Percentiles rank a stretch among this genome's conserved stretches.
These are phyloP conservation scores for Rapana venosa DNA, from an alignment of 2,888 invertebrate species.

Conservation along the genomic window DNA sequence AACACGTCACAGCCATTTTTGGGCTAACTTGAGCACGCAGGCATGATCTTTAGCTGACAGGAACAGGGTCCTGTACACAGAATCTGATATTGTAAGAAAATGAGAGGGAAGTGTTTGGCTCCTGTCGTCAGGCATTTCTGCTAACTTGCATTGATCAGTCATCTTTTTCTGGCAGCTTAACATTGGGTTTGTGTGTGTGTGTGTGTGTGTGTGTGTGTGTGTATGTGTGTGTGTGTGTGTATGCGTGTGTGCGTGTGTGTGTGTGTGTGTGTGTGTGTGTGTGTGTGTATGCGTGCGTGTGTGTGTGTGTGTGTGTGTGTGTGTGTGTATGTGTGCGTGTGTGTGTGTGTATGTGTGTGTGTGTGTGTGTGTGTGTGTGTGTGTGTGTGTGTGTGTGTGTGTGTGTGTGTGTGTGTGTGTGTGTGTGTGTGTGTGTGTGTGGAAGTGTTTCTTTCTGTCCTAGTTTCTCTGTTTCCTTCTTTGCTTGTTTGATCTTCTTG, in stretches of 20 bases:
- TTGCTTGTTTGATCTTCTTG: too few relatives aligned
- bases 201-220: conserved; percentile 6
- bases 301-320: not conserved
- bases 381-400: conserved; percentile 26
- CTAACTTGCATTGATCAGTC: too few relatives aligned
- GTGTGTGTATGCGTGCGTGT: not conserved
- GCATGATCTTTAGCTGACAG: too few relatives aligned
- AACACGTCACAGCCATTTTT: too few relatives aligned
- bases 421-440: not conserved
- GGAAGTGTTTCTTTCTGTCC: not conserved
- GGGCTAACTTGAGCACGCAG: too few relatives aligned
- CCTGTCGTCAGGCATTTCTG: too few relatives aligned
- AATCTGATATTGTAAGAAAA: too few relatives aligned
- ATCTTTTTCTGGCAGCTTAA: too few relatives aligned
- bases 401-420: conserved; percentile 8
- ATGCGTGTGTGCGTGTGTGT: conserved; percentile 7
- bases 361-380: not conserved
- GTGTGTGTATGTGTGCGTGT: conserved; percentile 13
- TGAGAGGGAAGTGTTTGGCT: too few relatives aligned
- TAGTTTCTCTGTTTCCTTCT: too few relatives aligned
- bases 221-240: conserved; percentile 24
- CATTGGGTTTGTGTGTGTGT: not conserved
- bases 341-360: conserved; percentile 4
- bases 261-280: conserved; percentile 14
- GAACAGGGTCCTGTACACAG: too few relatives aligned